Evolutionary conservation across 2,113 vertebrate species (phyloP).

Genomic region (Corythaixoides concolor): DNA sequence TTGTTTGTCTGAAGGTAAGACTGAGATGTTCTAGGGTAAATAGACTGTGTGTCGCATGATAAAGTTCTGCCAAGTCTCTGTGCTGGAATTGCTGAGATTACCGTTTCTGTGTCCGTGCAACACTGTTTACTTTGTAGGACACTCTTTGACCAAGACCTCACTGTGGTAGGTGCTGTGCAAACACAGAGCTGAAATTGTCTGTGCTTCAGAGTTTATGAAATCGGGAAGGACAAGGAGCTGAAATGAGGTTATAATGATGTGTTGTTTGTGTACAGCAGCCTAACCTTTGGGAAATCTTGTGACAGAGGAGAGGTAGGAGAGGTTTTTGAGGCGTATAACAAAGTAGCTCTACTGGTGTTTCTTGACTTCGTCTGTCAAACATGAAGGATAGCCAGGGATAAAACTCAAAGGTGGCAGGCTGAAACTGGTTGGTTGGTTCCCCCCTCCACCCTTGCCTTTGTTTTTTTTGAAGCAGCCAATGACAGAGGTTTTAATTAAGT

Average conservation of each 20-base stretch:
- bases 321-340: neutral
- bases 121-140: slow-evolving; percentile 5
- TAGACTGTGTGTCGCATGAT: neutral
- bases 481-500: neutral
- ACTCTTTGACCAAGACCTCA: neutral
- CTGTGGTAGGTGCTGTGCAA: neutral
- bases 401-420: neutral
- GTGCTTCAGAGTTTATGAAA: neutral
- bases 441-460: too few relatives aligned
- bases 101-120: neutral
- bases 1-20: neutral
- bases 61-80: neutral
- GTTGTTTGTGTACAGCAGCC: neutral
- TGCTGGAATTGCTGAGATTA: neutral
- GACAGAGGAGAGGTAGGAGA: neutral
- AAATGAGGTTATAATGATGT: neutral
- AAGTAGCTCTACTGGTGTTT: neutral
- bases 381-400: neutral
- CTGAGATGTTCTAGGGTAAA: slow-evolving; percentile 2
- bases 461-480: neutral
- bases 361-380: neutral
- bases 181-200: neutral
- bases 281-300: neutral
- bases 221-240: neutral
- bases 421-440: neutral